A percentile compares a stretch with the other conserved stretches of the same genome.
These are phyloP conservation scores for Sturnus vulgaris DNA, from an alignment of 2,113 vertebrate genomes.

Conservation along the genomic window DNA sequence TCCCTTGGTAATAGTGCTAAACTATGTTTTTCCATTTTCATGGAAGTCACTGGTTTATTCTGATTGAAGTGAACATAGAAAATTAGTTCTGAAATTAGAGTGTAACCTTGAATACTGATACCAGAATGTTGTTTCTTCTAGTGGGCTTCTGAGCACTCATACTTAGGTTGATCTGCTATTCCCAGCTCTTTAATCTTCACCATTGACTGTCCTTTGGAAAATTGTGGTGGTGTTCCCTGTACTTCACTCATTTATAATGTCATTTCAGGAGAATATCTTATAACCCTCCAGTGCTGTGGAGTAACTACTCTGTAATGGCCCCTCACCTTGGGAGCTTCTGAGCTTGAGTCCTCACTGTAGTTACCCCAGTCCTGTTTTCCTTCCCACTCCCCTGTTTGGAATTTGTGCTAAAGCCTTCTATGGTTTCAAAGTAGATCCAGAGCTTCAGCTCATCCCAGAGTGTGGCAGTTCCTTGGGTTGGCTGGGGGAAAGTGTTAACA, in stretches of 20 bases:
- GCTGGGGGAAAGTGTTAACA: rapidly evolving
- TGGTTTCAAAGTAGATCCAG: background rate
- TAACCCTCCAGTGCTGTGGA: background rate
- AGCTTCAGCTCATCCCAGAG: background rate
- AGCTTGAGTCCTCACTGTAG: background rate
- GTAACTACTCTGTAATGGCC: background rate
- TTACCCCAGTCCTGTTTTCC: background rate
- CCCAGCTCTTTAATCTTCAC: background rate
- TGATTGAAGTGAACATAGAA: background rate
- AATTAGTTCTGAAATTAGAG: background rate
- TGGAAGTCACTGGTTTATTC: background rate
- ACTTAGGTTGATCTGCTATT: background rate
- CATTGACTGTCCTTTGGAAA: background rate
- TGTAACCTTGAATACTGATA: background rate
- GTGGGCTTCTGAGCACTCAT: background rate
- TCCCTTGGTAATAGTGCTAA: background rate
- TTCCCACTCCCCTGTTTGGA: background rate
- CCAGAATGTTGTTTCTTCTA: background rate
- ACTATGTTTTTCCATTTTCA: background rate
- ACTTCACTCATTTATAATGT: background rate
- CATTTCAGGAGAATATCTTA: background rate
- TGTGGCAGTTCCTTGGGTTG: background rate
- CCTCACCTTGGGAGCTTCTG: background rate
- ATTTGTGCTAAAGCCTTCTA: background rate
- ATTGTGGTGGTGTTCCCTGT: background rate